These are phyloP conservation scores for Leptopilina drosophilae DNA, from an alignment of 2,888 invertebrate genomes.

Conservation along the genomic window DNA sequence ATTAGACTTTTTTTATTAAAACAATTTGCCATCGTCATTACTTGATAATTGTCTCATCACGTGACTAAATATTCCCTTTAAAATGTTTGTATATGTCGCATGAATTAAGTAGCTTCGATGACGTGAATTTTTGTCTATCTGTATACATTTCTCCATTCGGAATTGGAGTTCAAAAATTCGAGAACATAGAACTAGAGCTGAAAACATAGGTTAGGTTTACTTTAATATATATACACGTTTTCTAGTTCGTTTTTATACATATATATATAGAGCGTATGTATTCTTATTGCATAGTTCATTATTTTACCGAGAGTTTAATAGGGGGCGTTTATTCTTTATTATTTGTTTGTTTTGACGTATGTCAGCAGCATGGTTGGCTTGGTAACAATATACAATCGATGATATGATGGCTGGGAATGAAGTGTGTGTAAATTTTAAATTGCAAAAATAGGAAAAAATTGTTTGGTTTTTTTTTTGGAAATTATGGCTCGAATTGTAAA, in stretches of 20 bases:
- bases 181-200: neutral
- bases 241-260: neutral
- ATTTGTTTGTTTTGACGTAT: slow-evolving; percentile 71
- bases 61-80: neutral
- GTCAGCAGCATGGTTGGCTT: slow-evolving; percentile 75
- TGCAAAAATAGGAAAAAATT: slow-evolving; percentile 5
- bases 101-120: slow-evolving; percentile 1
- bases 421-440: slow-evolving; percentile 60
- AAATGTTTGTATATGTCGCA: neutral
- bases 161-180: neutral
- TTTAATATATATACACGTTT: neutral
- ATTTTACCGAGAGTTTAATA: slow-evolving; percentile 33
- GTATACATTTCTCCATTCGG: neutral
- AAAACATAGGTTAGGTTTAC: slow-evolving; percentile 16
- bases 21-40: neutral
- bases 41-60: neutral
- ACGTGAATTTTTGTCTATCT: neutral
- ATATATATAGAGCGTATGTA: neutral
- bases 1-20: neutral
- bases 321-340: slow-evolving; percentile 50
- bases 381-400: slow-evolving; percentile 75
- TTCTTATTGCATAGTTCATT: neutral
- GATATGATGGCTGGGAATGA: slow-evolving; percentile 54
- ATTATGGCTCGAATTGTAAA: slow-evolving; percentile 2
- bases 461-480: neutral